These are phyloP conservation scores for Morpho deidamia DNA, from an alignment of 2,888 invertebrate genomes.

Conservation along the genomic window DNA sequence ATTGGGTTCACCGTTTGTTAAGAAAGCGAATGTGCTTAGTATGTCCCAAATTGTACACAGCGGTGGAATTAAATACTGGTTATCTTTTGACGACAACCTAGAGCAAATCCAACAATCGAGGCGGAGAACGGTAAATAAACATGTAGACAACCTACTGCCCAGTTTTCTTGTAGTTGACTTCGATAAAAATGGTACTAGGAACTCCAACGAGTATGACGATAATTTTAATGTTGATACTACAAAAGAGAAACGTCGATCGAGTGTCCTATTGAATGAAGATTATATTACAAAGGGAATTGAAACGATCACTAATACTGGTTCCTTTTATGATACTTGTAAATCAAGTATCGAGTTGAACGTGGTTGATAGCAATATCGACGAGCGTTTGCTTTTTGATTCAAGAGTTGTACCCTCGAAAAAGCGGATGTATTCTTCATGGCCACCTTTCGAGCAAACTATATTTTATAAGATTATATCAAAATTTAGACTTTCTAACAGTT, in stretches of 20 bases:
- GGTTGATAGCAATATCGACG: conserved; percentile 8
- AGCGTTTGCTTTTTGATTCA: conserved; percentile 37
- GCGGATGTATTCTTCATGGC: conserved; percentile 56
- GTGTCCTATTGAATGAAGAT: not conserved
- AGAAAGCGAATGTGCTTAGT: conserved; percentile 47
- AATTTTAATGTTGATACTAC: not conserved
- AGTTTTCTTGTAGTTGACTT: conserved; percentile 48
- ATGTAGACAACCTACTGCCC: conserved; percentile 43
- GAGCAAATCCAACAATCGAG: conserved; percentile 21
- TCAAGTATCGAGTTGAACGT: conserved; percentile 23
- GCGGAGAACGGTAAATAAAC: conserved; percentile 24
- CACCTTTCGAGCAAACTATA: conserved; percentile 58
- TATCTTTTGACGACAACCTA: conserved; percentile 58
- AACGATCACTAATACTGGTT: conserved; percentile 26
- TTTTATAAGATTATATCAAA: conserved; percentile 61
- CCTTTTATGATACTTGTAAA: conserved; percentile 36
- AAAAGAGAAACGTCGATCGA: not conserved
- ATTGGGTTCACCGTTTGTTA: conserved; percentile 53
- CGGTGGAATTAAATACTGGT: conserved; percentile 67
- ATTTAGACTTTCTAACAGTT: conserved; percentile 67
- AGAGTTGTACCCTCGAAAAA: conserved; percentile 22
- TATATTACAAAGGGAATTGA: not conserved
- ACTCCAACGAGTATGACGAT: not conserved
- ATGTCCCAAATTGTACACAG: conserved; percentile 61
- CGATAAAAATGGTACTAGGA: conserved; percentile 8